Percentiles rank a stretch among this genome's conserved stretches.
Evolutionary conservation across 2,797 vertebrate species (phyloP).

Genomic region (Channa striata): DNA sequence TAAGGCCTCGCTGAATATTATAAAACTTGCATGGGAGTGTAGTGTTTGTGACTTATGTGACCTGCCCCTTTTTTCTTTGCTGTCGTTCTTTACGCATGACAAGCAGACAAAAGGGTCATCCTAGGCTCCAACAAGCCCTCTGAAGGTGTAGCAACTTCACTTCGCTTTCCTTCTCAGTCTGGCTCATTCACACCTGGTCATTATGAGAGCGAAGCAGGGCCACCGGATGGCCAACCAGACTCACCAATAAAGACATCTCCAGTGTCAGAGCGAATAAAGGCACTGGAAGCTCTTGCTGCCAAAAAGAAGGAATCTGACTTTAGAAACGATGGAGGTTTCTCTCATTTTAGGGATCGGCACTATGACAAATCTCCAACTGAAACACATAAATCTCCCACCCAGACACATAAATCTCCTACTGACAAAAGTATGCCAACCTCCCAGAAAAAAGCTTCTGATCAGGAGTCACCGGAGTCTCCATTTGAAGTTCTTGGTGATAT

Average conservation of each 20-base stretch:
- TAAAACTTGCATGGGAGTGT: conserved; percentile 70
- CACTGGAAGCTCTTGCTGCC: conserved; percentile 83
- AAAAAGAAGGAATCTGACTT: conserved; percentile 82
- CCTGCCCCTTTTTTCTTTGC: conserved; percentile 67
- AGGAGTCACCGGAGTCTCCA: conserved; percentile 89
- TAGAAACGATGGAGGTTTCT: conserved; percentile 76
- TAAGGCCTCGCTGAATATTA: conserved; percentile 63
- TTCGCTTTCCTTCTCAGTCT: conserved; percentile 82
- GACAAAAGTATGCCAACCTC: conserved; percentile 48
- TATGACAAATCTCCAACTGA: conserved; percentile 78
- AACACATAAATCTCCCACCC: conserved; percentile 60
- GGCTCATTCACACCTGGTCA: conserved; percentile 77
- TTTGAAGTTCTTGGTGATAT: conserved; percentile 90
- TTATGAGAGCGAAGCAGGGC: conserved; percentile 72
- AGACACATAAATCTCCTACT: conserved; percentile 31
- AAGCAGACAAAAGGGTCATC: conserved; percentile 82
- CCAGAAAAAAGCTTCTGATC: conserved; percentile 77
- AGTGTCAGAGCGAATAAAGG: conserved; percentile 86
- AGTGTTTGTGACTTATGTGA: conserved; percentile 76
- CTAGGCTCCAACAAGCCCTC: conserved; percentile 79
- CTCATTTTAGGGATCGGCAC: conserved; percentile 82
- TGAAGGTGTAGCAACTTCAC: conserved; percentile 81
- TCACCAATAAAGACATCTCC: conserved; percentile 83
- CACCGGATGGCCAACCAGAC: conserved; percentile 70
- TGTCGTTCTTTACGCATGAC: conserved; percentile 69